Conservation (phyloP, 1,140 invertebrate species). For the Littorina saxatilis region DNA sequence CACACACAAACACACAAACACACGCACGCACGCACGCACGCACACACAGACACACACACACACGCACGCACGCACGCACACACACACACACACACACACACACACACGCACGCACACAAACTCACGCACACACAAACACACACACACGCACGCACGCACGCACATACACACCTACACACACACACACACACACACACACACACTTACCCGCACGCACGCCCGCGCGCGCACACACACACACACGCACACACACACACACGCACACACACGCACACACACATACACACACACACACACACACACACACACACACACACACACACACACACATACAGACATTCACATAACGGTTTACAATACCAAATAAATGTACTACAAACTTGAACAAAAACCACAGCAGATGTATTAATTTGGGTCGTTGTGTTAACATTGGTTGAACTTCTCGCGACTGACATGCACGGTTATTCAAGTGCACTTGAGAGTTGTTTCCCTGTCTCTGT, state of each 20-base stretch:
- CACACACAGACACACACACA: conserved; percentile 14
- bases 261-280: neutral
- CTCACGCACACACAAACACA: no score
- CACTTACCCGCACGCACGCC: no score
- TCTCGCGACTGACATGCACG: no score
- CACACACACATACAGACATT: neutral
- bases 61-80: neutral
- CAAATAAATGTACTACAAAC: neutral
- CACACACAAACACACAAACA: no score
- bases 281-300: neutral
- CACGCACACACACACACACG: neutral
- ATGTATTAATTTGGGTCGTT: no score
- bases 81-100: neutral
- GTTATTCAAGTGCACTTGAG: no score
- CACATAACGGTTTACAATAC: neutral
- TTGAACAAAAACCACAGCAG: no score
- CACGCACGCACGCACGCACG: neutral
- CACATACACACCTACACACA: no score
- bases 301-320: neutral
- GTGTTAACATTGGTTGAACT: no score
- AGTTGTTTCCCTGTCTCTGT: no score
- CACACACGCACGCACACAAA: neutral
- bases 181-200: no score
- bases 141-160: no score
- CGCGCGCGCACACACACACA: neutral